Evolutionary conservation across 2,797 vertebrate genomes (phyloP).

Genomic region (Neopelma chrysocephalum): DNA sequence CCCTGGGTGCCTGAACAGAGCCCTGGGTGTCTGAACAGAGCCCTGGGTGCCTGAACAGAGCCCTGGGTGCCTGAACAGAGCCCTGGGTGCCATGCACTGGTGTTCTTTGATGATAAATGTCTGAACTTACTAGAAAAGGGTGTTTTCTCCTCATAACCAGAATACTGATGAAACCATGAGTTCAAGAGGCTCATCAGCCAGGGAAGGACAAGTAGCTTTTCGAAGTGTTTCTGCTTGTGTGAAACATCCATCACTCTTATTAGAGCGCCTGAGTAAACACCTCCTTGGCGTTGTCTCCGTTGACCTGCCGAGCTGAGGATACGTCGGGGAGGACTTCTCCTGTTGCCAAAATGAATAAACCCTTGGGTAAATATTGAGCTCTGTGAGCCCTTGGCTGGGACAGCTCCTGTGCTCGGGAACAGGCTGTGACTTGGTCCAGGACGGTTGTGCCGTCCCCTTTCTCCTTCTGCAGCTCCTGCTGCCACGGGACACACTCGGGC

Average conservation of each 20-base stretch:
- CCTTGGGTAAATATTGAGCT: neutral
- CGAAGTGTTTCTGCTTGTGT: neutral
- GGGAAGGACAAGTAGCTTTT: neutral
- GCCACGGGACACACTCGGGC: neutral
- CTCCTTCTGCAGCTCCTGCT: neutral
- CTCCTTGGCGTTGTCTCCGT: neutral
- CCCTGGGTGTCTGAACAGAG: neutral
- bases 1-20: no score
- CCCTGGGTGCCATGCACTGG: rapidly evolving
- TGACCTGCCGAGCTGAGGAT: slow-evolving; percentile 10
- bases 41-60: neutral
- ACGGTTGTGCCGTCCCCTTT: neutral
- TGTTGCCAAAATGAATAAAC: neutral
- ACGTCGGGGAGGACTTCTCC: neutral
- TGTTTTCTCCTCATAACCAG: neutral
- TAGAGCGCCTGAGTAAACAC: neutral
- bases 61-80: neutral
- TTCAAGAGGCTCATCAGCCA: neutral
- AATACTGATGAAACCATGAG: neutral
- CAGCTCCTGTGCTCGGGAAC: neutral
- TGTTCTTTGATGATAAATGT: neutral
- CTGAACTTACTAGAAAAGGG: neutral
- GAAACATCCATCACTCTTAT: neutral
- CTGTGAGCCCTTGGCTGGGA: neutral
- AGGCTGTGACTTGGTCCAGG: neutral